Conservation (phyloP, 2,888 invertebrate species). For the Chloroclystis v-ata region DNA sequence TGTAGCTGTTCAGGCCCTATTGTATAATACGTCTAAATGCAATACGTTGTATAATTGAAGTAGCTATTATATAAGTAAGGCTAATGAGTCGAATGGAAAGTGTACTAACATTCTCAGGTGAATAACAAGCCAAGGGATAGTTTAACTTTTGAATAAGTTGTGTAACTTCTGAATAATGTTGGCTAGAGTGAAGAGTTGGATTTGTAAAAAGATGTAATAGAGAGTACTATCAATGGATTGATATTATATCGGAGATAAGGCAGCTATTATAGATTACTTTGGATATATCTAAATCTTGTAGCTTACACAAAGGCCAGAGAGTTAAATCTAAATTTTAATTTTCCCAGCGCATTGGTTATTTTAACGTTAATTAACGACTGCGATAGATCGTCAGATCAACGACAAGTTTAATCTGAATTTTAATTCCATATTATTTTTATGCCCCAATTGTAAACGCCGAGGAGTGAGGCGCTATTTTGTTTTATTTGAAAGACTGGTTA, state of each 20-base stretch:
- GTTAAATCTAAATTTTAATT: too few species aligned
- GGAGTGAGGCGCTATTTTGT: conserved; percentile 17
- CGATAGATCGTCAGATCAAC: conserved; percentile 1
- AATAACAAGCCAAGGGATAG: neutral
- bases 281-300: too few species aligned
- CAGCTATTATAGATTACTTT: too few species aligned
- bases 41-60: neutral
- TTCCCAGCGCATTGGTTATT: neutral
- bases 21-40: neutral
- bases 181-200: too few species aligned
- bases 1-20: neutral
- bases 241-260: too few species aligned
- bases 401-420: conserved; percentile 15
- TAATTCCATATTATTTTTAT: conserved; percentile 31
- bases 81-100: neutral
- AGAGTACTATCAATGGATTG: too few species aligned
- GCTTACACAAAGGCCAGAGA: too few species aligned
- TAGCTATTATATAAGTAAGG: neutral
- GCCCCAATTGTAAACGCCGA: conserved; percentile 28
- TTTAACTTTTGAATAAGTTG: too few species aligned
- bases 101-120: neutral
- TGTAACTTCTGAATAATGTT: too few species aligned
- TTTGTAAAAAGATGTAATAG: too few species aligned
- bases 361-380: neutral
- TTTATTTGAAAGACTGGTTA: conserved; percentile 30